These are phyloP conservation scores for Meloe dianella DNA, from an alignment of 2,888 invertebrate species.

Conservation along the genomic window DNA sequence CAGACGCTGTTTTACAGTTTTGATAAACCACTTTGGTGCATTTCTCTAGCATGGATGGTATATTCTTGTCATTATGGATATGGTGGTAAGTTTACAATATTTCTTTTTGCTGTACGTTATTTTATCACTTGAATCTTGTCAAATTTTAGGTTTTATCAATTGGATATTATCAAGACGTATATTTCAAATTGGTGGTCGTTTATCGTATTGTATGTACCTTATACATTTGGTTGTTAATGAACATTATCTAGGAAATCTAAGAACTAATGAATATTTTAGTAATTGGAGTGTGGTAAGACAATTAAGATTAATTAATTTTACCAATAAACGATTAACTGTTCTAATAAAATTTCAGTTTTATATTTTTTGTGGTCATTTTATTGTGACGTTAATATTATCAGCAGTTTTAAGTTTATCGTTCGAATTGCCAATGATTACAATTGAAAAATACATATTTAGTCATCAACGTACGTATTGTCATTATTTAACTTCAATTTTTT, in stretches of 20 bases:
- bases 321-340: no score
- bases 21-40: conserved; percentile 24
- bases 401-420: conserved; percentile 56
- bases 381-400: conserved; percentile 52
- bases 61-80: conserved; percentile 27
- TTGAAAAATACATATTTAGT: conserved; percentile 52
- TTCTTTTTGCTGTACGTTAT: conserved; percentile 23
- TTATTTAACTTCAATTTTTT: background rate
- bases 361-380: conserved; percentile 59
- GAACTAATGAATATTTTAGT: conserved; percentile 41
- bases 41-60: conserved; percentile 25
- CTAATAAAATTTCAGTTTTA: conserved; percentile 54
- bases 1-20: conserved; percentile 24
- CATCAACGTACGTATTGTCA: background rate
- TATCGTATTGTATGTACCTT: conserved; percentile 65
- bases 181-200: conserved; percentile 63
- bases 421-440: conserved; percentile 57
- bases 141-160: conserved; percentile 60
- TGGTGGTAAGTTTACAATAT: conserved; percentile 16
- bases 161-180: conserved; percentile 62
- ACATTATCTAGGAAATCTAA: conserved; percentile 36
- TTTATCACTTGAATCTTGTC: conserved; percentile 45
- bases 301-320: no score
- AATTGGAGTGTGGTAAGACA: no score
- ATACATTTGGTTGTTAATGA: conserved; percentile 58